Evolutionary conservation across 2,888 invertebrate genomes (phyloP).

Genomic region (Sisyra terminalis): DNA sequence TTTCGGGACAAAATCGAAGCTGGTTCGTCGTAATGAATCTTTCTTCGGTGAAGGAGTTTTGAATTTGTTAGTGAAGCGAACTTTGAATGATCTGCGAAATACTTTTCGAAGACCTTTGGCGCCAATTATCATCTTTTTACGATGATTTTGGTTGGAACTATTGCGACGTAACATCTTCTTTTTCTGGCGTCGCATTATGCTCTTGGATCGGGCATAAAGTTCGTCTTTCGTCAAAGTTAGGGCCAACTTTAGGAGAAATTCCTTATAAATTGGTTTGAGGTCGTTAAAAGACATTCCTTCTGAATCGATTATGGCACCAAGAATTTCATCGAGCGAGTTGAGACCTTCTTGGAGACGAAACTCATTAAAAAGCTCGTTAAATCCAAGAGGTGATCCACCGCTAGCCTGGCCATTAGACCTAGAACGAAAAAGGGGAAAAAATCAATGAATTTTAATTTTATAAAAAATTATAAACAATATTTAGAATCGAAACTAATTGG

Average conservation of each 20-base stretch:
- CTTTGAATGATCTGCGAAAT: conserved; percentile 39
- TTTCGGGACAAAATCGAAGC: conserved; percentile 5
- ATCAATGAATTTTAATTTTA: too few relatives aligned
- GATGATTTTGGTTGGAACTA: conserved; percentile 36
- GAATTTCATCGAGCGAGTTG: conserved; percentile 73
- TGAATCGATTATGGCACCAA: conserved; percentile 76
- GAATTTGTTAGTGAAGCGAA: conserved; percentile 14
- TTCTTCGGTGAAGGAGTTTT: conserved; percentile 11
- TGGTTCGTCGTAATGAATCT: conserved; percentile 2
- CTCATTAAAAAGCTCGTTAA: conserved; percentile 76
- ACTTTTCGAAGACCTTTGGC: conserved; percentile 43
- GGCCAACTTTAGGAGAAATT: conserved; percentile 72
- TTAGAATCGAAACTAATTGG: background rate
- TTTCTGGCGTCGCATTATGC: conserved; percentile 73
- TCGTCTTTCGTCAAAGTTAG: conserved; percentile 85
- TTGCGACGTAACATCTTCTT: conserved; percentile 46
- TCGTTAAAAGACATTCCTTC: conserved; percentile 91
- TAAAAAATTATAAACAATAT: conserved; percentile 10
- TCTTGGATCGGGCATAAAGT: conserved; percentile 75
- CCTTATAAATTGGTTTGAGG: conserved; percentile 79
- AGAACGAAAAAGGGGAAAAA: too few relatives aligned
- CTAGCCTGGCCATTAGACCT: conserved; percentile 46
- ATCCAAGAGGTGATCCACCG: conserved; percentile 67
- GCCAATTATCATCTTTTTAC: conserved; percentile 40
- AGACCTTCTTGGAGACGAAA: conserved; percentile 76